Conservation (phyloP, 2,113 vertebrate genomes). For the Pseudois nayaur region DNA sequence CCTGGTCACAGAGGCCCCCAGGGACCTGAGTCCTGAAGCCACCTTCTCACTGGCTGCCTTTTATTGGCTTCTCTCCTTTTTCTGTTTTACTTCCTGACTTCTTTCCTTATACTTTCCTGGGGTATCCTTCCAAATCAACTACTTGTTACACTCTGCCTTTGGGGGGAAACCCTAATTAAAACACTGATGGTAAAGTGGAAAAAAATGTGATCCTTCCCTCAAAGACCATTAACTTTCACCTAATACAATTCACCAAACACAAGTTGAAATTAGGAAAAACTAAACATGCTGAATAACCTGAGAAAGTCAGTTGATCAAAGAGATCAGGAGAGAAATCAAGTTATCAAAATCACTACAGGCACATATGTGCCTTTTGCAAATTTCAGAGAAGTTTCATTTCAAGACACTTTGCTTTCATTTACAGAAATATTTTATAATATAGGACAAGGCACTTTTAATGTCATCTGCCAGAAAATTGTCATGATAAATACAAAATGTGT, state of each 20-base stretch:
- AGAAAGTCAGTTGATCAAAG: neutral
- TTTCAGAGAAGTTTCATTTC: neutral
- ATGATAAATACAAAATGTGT: neutral
- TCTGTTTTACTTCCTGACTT: neutral
- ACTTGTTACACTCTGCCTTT: neutral
- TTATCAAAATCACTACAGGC: neutral
- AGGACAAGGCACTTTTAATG: neutral
- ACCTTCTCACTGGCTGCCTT: neutral
- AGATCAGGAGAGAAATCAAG: neutral
- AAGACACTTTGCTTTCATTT: neutral
- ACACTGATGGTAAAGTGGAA: neutral
- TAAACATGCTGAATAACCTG: neutral
- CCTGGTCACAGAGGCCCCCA: neutral
- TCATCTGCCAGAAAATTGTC: neutral
- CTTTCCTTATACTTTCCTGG: neutral
- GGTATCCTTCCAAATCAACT: neutral
- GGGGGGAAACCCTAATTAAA: neutral
- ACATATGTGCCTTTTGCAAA: neutral
- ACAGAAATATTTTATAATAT: neutral
- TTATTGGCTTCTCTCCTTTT: neutral
- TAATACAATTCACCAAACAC: neutral
- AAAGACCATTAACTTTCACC: neutral
- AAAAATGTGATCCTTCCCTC: neutral
- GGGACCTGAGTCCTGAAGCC: neutral
- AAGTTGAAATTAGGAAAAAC: neutral